phyloP scores from a whole-genome alignment of 2,113 vertebrate genomes.

The Pedetes capensis region DNA sequence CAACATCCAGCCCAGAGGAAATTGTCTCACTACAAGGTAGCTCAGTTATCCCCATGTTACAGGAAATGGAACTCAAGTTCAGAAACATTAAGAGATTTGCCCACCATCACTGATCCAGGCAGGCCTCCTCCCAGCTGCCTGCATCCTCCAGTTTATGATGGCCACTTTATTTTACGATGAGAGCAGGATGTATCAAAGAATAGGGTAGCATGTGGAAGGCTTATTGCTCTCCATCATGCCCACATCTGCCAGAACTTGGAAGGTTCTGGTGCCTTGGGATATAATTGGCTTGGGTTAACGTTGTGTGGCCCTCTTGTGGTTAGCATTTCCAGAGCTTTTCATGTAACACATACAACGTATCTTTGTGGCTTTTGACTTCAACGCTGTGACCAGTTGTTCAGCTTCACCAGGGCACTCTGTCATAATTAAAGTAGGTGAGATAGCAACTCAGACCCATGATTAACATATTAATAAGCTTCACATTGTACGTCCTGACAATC shows the following conservation, averaged over 20 bases:
- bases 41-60: background rate
- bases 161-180: background rate
- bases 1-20: no score
- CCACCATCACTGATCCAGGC: background rate
- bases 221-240: background rate
- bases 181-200: background rate
- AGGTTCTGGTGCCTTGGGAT: background rate
- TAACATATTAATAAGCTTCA: conserved; percentile 56
- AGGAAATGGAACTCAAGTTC: background rate
- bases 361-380: conserved; percentile 30
- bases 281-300: background rate
- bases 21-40: no score
- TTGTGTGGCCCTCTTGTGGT: background rate
- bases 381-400: conserved; percentile 19
- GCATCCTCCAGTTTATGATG: background rate
- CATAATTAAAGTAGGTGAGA: conserved; percentile 56
- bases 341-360: background rate
- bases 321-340: background rate
- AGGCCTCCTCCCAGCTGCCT: background rate
- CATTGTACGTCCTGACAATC: background rate
- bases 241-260: background rate
- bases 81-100: background rate
- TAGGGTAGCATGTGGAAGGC: background rate
- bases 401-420: conserved; percentile 38
- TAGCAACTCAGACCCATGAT: conserved; percentile 31